These are phyloP conservation scores for Euthynnus affinis DNA, from an alignment of 2,797 vertebrate genomes.

Conservation along the genomic window DNA sequence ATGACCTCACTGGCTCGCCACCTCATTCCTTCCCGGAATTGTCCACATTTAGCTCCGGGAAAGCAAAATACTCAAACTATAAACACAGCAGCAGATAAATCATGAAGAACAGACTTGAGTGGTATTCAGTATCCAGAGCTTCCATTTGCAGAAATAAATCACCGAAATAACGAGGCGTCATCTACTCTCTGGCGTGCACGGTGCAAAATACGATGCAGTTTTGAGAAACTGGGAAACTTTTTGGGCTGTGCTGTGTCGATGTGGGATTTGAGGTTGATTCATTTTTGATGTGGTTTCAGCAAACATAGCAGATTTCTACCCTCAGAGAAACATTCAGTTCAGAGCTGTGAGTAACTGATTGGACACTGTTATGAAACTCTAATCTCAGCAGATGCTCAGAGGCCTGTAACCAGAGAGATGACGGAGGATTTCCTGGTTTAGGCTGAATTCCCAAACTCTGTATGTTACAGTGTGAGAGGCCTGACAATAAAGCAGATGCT, in stretches of 20 bases:
- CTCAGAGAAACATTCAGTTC: slow-evolving; percentile 14
- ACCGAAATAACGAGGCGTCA: neutral
- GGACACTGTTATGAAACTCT: slow-evolving; percentile 30
- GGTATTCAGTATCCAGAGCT: neutral
- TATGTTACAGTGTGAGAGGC: slow-evolving; percentile 25
- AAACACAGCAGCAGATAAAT: slow-evolving; percentile 49
- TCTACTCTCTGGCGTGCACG: neutral
- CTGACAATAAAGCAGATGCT: slow-evolving; percentile 44
- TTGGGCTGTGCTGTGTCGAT: neutral
- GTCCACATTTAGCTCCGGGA: slow-evolving; percentile 34
- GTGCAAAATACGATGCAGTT: slow-evolving; percentile 3
- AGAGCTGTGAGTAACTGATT: slow-evolving; percentile 32
- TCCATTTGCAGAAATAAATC: slow-evolving; percentile 21
- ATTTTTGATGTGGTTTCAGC: neutral
- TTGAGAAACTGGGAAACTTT: neutral
- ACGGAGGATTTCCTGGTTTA: slow-evolving; percentile 54
- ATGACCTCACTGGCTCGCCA: slow-evolving; percentile 51
- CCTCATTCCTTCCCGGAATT: slow-evolving; percentile 64
- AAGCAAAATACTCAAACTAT: slow-evolving; percentile 44
- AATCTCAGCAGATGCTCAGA: slow-evolving; percentile 45
- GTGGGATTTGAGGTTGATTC: slow-evolving; percentile 18
- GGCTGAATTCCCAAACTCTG: slow-evolving; percentile 40
- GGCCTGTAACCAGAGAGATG: slow-evolving; percentile 45
- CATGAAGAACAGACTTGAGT: neutral
- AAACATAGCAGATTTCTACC: slow-evolving; percentile 16